Evolutionary conservation across 2,888 invertebrate genomes (phyloP).

Genomic region (Synanthedon vespiformis): DNA sequence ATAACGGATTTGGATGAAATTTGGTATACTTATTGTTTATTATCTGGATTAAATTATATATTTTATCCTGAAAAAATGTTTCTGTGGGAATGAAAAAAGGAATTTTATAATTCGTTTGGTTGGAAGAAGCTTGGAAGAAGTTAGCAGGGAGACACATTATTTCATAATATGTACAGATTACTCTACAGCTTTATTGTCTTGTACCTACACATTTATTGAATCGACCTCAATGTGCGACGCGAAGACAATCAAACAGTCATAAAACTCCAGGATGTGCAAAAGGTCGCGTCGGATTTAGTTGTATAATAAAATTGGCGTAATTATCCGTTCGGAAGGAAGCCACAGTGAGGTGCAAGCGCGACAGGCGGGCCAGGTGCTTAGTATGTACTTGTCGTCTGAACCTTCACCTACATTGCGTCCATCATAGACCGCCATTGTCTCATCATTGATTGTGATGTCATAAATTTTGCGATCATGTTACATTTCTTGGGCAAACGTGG

Average conservation of each 20-base stretch:
- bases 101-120: no score
- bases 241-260: background rate
- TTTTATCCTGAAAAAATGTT: no score
- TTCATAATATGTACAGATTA: no score
- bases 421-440: background rate
- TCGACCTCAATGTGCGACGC: background rate
- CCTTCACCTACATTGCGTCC: conserved; percentile 32
- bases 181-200: background rate
- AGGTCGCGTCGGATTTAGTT: background rate
- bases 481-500: background rate
- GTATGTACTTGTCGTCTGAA: conserved; percentile 26
- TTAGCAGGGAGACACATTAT: no score
- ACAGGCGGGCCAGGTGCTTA: conserved; percentile 16
- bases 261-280: background rate
- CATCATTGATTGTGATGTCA: background rate
- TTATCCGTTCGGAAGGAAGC: conserved; percentile 18
- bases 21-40: no score
- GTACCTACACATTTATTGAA: background rate
- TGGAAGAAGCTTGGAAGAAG: no score
- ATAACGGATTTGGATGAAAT: no score
- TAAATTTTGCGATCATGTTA: background rate
- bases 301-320: background rate
- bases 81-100: no score
- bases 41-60: no score
- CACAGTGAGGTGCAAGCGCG: background rate